Conservation (phyloP, 2,797 vertebrate genomes). For the Melanotaenia nigrans region DNA sequence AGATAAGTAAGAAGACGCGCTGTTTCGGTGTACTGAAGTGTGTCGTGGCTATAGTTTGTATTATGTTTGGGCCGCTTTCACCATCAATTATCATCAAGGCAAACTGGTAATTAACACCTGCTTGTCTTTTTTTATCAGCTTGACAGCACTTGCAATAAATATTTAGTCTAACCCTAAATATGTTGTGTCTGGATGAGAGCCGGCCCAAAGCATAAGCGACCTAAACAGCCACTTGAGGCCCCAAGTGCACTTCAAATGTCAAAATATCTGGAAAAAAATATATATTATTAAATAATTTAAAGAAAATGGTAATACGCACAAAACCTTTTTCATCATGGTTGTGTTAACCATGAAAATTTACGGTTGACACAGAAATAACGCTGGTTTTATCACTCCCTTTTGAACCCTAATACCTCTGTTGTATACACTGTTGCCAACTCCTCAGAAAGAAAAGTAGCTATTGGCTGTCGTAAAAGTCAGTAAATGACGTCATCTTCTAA, state of each 20-base stretch:
- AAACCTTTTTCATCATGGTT: no score
- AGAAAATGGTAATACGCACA: no score
- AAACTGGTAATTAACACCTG: conserved; percentile 7
- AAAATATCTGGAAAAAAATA: no score
- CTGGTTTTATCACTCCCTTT: background rate
- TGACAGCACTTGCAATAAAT: background rate
- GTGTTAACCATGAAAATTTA: background rate
- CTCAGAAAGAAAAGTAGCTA: no score
- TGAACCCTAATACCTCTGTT: background rate
- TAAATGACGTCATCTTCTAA: no score
- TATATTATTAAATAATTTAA: no score
- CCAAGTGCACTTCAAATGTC: no score
- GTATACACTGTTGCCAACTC: no score
- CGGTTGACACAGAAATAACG: background rate
- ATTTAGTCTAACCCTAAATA: background rate
- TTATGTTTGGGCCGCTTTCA: conserved; percentile 12
- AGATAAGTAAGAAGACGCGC: conserved; percentile 18
- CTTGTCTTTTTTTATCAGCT: background rate
- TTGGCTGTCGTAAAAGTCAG: no score
- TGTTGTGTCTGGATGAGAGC: conserved; percentile 1
- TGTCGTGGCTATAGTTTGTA: background rate
- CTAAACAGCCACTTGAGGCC: no score
- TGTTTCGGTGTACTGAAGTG: background rate
- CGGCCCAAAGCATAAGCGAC: background rate
- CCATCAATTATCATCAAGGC: background rate